phyloP scores from a whole-genome alignment of 2,113 vertebrate genomes.

The Hippocampus abdominalis region DNA sequence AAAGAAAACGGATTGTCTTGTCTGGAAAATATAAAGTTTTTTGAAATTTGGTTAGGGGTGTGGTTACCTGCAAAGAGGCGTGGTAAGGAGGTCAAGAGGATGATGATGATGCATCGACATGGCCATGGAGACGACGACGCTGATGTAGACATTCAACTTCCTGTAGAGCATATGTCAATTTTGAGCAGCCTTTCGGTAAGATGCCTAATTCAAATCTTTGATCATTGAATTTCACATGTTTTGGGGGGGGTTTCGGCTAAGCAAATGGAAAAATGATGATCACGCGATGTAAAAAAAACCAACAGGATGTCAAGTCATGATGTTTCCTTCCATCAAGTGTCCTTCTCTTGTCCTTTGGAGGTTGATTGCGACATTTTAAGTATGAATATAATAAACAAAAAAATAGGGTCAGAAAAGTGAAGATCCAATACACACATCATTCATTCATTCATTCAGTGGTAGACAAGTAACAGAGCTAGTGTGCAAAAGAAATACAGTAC shows the following conservation, averaged over 20 bases:
- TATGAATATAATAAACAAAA: too few relatives aligned
- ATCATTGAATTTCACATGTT: background rate
- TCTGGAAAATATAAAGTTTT: too few relatives aligned
- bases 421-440: too few relatives aligned
- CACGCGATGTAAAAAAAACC: background rate
- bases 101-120: constrained; percentile 19
- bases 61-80: constrained; percentile 59
- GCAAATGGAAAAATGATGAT: background rate
- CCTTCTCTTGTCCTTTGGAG: too few relatives aligned
- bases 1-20: too few relatives aligned
- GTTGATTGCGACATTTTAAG: too few relatives aligned
- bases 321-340: background rate
- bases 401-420: too few relatives aligned
- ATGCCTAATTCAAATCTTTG: background rate
- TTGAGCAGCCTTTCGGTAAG: background rate
- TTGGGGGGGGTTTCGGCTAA: background rate
- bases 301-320: background rate
- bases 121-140: background rate
- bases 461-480: too few relatives aligned
- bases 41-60: background rate
- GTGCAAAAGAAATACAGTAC: too few relatives aligned
- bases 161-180: background rate
- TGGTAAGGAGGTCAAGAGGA: constrained; percentile 55
- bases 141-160: constrained; percentile 6
- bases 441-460: too few relatives aligned